Evolutionary conservation across 2,113 vertebrate species (phyloP), one percentile per base, ranked within the genome.

Genomic region (Takifugu bimaculatus): DNA sequence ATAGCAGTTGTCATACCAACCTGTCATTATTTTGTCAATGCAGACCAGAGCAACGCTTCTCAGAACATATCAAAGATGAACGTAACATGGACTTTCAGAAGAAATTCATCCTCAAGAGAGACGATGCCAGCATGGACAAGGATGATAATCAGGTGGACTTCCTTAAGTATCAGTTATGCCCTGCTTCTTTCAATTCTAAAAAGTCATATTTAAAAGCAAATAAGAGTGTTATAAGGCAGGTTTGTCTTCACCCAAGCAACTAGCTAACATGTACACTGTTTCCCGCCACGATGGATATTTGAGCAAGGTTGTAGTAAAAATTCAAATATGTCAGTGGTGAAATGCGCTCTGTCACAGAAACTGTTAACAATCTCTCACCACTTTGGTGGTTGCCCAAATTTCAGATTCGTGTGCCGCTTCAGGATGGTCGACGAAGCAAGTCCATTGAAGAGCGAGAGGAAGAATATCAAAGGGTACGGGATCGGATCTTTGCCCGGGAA

Each of bases 51-150:
- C 97, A 99, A 89, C 94, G 95, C 65, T 98, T 99, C 82, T 97
- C 95, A 7, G 97, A 99, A 91, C 97, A 99, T 91, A 98, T 99
- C 83, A 98, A 97, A 71, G 97, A 99, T 63, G 97, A 99, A 85
- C 93, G 96, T 80, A 98, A 90, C 49, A 85, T 94, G 47, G 97
- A 99, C 63, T 98, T 98, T 86, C 97, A 97, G 0, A 98, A 98
- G 88, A 95, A 95, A 81, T 98, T 99, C 67, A 98, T 98, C 79
- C 91, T 98, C 0, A 99, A 99, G 79, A 91, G 96, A 79, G 95
- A 98, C 47, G 96, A 98, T 68, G 89, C 95, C 87, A 98, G 96
- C 88, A 96, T 96, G 92, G 96, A 99, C 68, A 93, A 98, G 77
- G 97, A 99, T 72, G 97, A 99, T 79, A 98, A 98, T 88, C 96